Conservation (phyloP, 2,797 vertebrate genomes). For the Channa striata region DNA sequence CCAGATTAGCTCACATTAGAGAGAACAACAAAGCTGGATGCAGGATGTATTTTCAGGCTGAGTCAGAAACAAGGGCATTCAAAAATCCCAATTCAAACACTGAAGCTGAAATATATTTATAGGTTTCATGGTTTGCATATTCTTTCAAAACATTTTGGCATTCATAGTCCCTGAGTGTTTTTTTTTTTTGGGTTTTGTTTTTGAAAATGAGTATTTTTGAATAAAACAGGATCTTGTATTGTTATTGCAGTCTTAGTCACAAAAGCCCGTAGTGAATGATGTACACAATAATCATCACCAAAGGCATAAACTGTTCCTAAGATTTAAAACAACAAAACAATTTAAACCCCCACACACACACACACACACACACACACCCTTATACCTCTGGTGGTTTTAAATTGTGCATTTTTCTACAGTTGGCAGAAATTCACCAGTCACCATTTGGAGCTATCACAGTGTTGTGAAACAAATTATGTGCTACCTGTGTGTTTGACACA, state of each 20-base stretch:
- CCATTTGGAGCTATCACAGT: conserved; percentile 62
- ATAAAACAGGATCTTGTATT: conserved; percentile 41
- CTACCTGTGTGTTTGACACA: conserved; percentile 72
- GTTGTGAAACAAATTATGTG: conserved; percentile 71
- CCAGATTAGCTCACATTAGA: conserved; percentile 81
- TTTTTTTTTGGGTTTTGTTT: conserved; percentile 16
- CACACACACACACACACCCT: not conserved
- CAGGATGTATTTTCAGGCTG: conserved; percentile 39
- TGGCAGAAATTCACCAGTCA: conserved; percentile 54
- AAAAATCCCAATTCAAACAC: conserved; percentile 43
- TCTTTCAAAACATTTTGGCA: conserved; percentile 30
- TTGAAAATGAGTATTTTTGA: conserved; percentile 28
- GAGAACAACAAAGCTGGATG: conserved; percentile 71
- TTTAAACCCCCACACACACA: too few species aligned
- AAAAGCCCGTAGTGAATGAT: conserved; percentile 44
- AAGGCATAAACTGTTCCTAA: conserved; percentile 63
- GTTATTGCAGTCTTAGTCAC: conserved; percentile 36
- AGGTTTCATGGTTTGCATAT: conserved; percentile 21
- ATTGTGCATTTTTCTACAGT: conserved; percentile 53
- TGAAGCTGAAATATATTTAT: conserved; percentile 28
- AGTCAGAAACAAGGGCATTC: conserved; percentile 40
- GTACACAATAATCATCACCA: conserved; percentile 62
- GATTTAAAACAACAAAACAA: conserved; percentile 65
- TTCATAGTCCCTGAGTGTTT: conserved; percentile 2
- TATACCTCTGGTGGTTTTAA: conserved; percentile 35